Conservation (phyloP, 92 coral and sea anemone species). For the Scolanthus callimorphus region DNA sequence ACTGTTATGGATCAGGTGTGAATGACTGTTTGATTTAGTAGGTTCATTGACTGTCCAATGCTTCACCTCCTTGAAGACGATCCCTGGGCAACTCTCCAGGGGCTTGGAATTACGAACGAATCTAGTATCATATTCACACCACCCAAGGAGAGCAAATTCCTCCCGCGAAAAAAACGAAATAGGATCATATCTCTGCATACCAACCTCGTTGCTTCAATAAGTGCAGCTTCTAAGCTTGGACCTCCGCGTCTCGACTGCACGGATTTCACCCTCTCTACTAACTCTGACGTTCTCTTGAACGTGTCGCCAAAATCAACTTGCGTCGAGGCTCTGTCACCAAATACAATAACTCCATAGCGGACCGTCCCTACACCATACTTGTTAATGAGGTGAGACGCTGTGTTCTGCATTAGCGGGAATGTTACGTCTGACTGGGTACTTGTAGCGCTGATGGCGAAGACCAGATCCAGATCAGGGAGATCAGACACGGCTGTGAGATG, state of each 20-base stretch:
- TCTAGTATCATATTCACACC: too few relatives aligned
- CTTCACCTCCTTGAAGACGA: too few relatives aligned
- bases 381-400: conserved; percentile 55
- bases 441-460: conserved; percentile 76
- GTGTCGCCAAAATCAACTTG: conserved; percentile 44
- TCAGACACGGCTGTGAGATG: conserved; percentile 19
- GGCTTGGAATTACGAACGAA: too few relatives aligned
- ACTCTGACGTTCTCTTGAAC: background rate
- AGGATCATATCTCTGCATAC: too few relatives aligned
- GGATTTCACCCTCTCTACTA: background rate
- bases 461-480: conserved; percentile 44
- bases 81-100: too few relatives aligned
- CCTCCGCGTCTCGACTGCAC: conserved; percentile 13
- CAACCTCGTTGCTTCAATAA: conserved; percentile 40
- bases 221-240: conserved; percentile 60
- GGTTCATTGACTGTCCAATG: too few relatives aligned
- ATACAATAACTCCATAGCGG: conserved; percentile 62
- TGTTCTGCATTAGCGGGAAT: conserved; percentile 57
- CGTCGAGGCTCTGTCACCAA: conserved; percentile 44
- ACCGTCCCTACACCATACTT: conserved; percentile 52
- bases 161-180: too few relatives aligned
- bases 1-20: too few relatives aligned
- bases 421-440: conserved; percentile 52
- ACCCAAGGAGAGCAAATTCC: too few relatives aligned
- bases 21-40: too few relatives aligned